A percentile compares a stretch with the other conserved stretches of the same genome.
Evolutionary conservation across 2,797 vertebrate species (phyloP).

Genomic region (Sebastes cheni): DNA sequence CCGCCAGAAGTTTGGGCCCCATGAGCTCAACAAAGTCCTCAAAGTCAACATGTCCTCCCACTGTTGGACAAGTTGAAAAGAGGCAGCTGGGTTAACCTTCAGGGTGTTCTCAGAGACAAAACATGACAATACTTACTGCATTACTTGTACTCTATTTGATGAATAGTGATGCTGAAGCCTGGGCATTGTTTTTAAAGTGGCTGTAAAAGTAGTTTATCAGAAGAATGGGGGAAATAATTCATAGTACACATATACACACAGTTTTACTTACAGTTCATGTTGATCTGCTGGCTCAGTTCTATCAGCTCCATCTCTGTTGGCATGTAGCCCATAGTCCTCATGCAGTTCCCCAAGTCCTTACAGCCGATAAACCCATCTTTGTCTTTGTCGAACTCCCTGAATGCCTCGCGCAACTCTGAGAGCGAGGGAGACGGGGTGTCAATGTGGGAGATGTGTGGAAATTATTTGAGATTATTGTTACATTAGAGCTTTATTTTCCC

Average conservation of each 20-base stretch:
- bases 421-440: background rate
- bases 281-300: slow-evolving; percentile 97
- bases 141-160: background rate
- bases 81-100: background rate
- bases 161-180: background rate
- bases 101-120: background rate
- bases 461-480: background rate
- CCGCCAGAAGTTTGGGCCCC: slow-evolving; percentile 97
- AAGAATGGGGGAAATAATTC: background rate
- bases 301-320: slow-evolving; percentile 99
- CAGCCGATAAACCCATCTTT: slow-evolving; percentile 98
- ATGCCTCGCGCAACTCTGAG: slow-evolving; percentile 94
- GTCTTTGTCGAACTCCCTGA: slow-evolving; percentile 97
- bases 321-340: slow-evolving; percentile 99
- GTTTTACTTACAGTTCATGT: slow-evolving; percentile 92
- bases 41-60: slow-evolving; percentile 98
- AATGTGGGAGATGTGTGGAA: background rate
- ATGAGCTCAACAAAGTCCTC: slow-evolving; percentile 99
- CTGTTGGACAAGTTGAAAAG: slow-evolving; percentile 67
- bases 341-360: slow-evolving; percentile 97
- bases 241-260: background rate
- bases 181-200: background rate
- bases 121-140: background rate
- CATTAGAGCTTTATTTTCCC: background rate
- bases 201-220: background rate